Evolutionary conservation across 2,888 invertebrate genomes (phyloP), one percentile per base, ranked within the genome.

Genomic region (Cosmorhoe ocellata): DNA sequence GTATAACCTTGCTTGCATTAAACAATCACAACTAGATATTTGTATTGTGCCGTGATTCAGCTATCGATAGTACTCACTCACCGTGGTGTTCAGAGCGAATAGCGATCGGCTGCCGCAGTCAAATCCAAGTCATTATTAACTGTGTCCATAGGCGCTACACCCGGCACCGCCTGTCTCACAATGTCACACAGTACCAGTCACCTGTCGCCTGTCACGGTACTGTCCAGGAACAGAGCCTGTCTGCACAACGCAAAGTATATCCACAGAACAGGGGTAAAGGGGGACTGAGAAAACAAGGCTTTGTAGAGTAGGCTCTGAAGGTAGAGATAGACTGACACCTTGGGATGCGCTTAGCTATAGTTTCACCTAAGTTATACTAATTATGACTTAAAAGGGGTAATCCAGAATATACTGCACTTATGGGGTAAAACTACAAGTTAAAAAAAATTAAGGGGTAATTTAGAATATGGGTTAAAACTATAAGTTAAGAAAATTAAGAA

Each of bases 91-190:
- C 40, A 43, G 40, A 26, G 49, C 13, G 39, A 51, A 45, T 41
- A 44, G 24, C 24, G 32, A 31, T 38, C 41, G 12, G 33, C 27
- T 47, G 6, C 40, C 28, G 55, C 36, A 10, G 50, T 56, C 37
- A 53, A 47, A 49, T 61, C 61, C 61, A 32, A 43, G 45, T 51
- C 58, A 59, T 60, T 36, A 42, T 60, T 24, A 48, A 51, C 18
- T 45, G 37, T 47, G 51, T 56, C 51, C 58, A 52, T 31, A 31
- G 34, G 41, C 54, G 13, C 36, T 28, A 46, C 44, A 36, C 26
- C 39, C 51, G 18, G 18, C 18, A 48, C 51, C 49, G 56, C 38
- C 18, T 18, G 44, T 51, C 51, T 22, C 51, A 53, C 26, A 27
- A 37, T 24, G 33, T 33, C 33, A 47, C 46, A 27, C 10, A 24